Evolutionary conservation across 2,888 invertebrate genomes (phyloP).

Genomic region (Microchrysa polita): DNA sequence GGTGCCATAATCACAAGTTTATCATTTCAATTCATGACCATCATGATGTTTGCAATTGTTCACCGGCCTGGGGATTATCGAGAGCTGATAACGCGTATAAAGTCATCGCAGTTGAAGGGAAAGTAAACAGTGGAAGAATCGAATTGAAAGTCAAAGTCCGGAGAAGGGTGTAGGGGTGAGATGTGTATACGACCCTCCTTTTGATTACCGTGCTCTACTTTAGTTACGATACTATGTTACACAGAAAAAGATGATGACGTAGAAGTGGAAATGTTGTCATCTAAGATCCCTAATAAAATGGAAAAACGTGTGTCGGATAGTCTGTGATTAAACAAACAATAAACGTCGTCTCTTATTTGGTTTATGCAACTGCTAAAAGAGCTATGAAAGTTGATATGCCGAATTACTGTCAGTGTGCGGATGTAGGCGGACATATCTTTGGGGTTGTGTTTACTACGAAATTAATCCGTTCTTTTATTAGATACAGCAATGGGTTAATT

Average conservation of each 20-base stretch:
- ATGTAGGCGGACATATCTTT: constrained; percentile 1
- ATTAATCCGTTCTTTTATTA: constrained; percentile 25
- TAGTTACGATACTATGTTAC: neutral
- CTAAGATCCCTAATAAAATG: constrained; percentile 43
- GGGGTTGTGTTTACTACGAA: constrained; percentile 34
- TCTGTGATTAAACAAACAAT: constrained; percentile 45
- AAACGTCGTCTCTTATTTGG: constrained; percentile 43
- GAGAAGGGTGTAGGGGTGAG: neutral
- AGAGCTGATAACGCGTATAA: constrained; percentile 39
- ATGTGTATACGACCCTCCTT: neutral
- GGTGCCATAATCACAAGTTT: constrained; percentile 29
- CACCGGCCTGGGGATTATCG: constrained; percentile 32
- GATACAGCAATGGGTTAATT: constrained; percentile 17
- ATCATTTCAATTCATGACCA: constrained; percentile 40
- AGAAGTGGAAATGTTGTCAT: constrained; percentile 29
- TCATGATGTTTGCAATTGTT: constrained; percentile 41
- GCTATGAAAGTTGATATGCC: constrained; percentile 43
- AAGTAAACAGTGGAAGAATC: constrained; percentile 12
- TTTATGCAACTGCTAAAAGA: constrained; percentile 44
- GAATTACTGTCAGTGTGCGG: constrained; percentile 30
- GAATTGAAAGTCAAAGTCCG: too few species aligned
- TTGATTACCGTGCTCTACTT: constrained; percentile 7
- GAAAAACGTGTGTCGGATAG: constrained; percentile 42
- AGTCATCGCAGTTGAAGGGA: constrained; percentile 34
- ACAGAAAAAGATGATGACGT: constrained; percentile 3